A percentile compares a stretch with the other conserved stretches of the same genome.
Evolutionary conservation across 2,888 invertebrate species (phyloP).

Genomic region (Athalia cordata): DNA sequence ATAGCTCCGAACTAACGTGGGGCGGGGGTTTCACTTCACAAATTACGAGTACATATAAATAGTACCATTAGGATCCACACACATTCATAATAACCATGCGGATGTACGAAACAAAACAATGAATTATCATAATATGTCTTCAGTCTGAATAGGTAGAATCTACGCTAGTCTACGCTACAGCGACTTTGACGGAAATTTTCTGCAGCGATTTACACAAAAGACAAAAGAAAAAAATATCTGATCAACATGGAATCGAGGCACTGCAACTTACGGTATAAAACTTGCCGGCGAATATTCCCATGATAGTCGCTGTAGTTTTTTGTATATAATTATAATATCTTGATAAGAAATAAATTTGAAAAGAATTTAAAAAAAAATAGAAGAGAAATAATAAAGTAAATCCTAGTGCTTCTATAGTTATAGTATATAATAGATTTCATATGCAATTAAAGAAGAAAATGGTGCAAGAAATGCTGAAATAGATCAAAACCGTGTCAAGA

Average conservation of each 20-base stretch:
- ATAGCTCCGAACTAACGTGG: constrained; percentile 37
- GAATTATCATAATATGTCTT: constrained; percentile 64
- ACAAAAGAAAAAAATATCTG: background rate
- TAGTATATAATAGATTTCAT: constrained; percentile 58
- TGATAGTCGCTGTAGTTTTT: constrained; percentile 12
- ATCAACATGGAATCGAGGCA: background rate
- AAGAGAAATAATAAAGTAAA: constrained; percentile 19
- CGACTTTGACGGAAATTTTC: constrained; percentile 24
- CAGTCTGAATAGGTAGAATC: constrained; percentile 50
- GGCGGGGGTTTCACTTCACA: background rate
- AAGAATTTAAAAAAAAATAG: constrained; percentile 1
- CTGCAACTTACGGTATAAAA: background rate
- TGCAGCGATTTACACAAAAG: background rate
- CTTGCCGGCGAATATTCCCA: background rate
- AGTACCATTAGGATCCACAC: constrained; percentile 37
- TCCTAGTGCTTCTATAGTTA: constrained; percentile 64
- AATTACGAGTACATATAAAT: constrained; percentile 37
- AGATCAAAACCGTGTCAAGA: constrained; percentile 54
- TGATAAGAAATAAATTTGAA: too few relatives aligned
- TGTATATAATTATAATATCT: too few relatives aligned
- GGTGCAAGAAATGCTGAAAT: constrained; percentile 65
- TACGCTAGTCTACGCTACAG: constrained; percentile 40
- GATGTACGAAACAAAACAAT: constrained; percentile 60
- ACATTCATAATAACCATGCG: constrained; percentile 58
- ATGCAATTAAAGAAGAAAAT: constrained; percentile 61